These are phyloP conservation scores for Lasiurus cinereus DNA, from an alignment of 2,113 vertebrate genomes.

Conservation along the genomic window DNA sequence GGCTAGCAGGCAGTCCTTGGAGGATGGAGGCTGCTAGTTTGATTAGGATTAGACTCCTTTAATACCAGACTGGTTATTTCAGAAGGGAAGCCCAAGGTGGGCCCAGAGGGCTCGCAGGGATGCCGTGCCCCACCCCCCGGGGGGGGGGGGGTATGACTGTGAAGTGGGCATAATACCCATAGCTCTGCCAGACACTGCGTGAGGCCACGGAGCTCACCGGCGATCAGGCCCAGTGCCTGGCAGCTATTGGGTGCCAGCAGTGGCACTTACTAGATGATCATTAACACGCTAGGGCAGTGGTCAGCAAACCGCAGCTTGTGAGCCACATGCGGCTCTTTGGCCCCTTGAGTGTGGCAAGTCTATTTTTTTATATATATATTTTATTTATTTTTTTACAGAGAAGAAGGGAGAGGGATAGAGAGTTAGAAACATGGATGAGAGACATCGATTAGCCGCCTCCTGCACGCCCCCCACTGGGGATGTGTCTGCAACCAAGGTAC, in stretches of 20 bases:
- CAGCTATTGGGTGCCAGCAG: not conserved
- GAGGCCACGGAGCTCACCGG: not conserved
- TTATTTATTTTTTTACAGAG: too few species aligned
- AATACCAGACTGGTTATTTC: not conserved
- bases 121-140: not conserved
- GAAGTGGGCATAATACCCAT: rapidly evolving
- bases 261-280: not conserved
- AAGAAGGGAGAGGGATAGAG: too few species aligned
- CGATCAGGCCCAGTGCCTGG: not conserved
- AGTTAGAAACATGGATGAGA: too few species aligned
- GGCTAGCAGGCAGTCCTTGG: not conserved
- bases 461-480: too few species aligned
- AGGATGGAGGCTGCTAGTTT: not conserved
- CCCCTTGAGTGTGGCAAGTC: too few species aligned
- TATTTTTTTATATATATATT: too few species aligned
- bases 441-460: too few species aligned
- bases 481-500: too few species aligned
- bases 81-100: not conserved
- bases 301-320: too few species aligned
- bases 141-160: not conserved
- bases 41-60: not conserved
- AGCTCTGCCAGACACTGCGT: not conserved
- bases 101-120: not conserved
- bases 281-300: too few species aligned
- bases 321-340: too few species aligned